These are phyloP conservation scores for Adineta ricciae DNA, from an alignment of 2,888 invertebrate species.

Conservation along the genomic window DNA sequence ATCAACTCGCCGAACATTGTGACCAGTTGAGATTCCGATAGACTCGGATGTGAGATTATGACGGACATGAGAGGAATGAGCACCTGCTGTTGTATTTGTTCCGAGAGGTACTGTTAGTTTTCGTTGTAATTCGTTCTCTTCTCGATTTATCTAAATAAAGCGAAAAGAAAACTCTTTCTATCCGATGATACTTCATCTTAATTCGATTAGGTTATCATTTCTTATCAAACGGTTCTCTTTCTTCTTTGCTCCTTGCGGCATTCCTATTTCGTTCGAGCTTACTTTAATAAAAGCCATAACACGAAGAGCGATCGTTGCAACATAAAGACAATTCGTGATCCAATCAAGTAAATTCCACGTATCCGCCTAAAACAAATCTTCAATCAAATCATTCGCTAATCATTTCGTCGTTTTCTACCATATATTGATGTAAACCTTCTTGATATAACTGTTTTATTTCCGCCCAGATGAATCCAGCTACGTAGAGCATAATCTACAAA, in stretches of 20 bases:
- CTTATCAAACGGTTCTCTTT: not conserved
- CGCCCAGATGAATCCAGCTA: slow-evolving; percentile 84
- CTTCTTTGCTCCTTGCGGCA: no score
- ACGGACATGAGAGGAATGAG: not conserved
- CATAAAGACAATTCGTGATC: slow-evolving; percentile 91
- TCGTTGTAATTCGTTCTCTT: slow-evolving; percentile 22
- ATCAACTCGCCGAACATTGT: slow-evolving; percentile 58
- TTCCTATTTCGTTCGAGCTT: not conserved
- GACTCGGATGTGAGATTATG: not conserved
- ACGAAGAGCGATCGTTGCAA: slow-evolving; percentile 85
- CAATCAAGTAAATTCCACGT: slow-evolving; percentile 99
- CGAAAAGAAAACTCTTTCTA: slow-evolving; percentile 6
- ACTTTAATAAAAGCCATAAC: slow-evolving; percentile 90
- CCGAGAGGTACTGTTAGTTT: not conserved
- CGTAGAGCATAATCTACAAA: slow-evolving; percentile 31
- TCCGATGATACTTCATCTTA: no score
- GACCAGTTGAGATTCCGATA: not conserved
- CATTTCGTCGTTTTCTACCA: not conserved
- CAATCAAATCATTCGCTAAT: no score
- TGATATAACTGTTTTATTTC: slow-evolving; percentile 98
- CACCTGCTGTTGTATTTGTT: not conserved
- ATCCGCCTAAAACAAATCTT: not conserved
- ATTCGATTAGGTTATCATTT: no score
- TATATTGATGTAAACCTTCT: slow-evolving; percentile 86
- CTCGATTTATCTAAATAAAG: slow-evolving; percentile 25